Evolutionary conservation across 1,140 invertebrate genomes (phyloP).

Genomic region (Calosoma granatense): DNA sequence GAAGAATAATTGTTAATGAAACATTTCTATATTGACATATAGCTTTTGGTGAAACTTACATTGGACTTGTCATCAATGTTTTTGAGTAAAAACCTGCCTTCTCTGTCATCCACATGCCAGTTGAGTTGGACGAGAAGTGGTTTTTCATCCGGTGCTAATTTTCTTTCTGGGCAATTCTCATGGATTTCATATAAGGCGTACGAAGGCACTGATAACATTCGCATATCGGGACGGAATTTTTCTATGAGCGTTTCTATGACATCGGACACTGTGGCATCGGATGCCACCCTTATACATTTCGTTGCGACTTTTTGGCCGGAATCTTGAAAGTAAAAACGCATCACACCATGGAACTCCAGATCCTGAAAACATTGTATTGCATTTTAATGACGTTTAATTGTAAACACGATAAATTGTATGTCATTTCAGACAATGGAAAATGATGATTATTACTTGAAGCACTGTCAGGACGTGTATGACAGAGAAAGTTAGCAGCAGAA

Average conservation of each 20-base stretch:
- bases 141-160: slow-evolving; percentile 80
- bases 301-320: slow-evolving; percentile 96
- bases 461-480: no score
- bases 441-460: no score
- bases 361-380: slow-evolving; percentile 57
- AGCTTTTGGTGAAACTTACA: slow-evolving; percentile 33
- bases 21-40: slow-evolving; percentile 7
- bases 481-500: no score
- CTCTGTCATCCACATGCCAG: slow-evolving; percentile 97
- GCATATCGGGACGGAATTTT: slow-evolving; percentile 99
- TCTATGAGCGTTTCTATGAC: slow-evolving; percentile 94
- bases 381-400: not conserved
- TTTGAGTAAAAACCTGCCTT: slow-evolving; percentile 91
- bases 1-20: slow-evolving; percentile 12
- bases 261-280: slow-evolving; percentile 86
- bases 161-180: slow-evolving; percentile 89
- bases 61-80: slow-evolving; percentile 70
- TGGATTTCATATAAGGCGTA: slow-evolving; percentile 97
- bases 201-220: slow-evolving; percentile 91
- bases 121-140: slow-evolving; percentile 96
- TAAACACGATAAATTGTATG: not conserved
- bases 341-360: slow-evolving; percentile 97
- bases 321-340: slow-evolving; percentile 98
- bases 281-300: slow-evolving; percentile 96
- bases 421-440: not conserved